Base-by-base conservation (phyloP, 2,113 vertebrate genomes). In the Sprattus sprattus region DNA sequence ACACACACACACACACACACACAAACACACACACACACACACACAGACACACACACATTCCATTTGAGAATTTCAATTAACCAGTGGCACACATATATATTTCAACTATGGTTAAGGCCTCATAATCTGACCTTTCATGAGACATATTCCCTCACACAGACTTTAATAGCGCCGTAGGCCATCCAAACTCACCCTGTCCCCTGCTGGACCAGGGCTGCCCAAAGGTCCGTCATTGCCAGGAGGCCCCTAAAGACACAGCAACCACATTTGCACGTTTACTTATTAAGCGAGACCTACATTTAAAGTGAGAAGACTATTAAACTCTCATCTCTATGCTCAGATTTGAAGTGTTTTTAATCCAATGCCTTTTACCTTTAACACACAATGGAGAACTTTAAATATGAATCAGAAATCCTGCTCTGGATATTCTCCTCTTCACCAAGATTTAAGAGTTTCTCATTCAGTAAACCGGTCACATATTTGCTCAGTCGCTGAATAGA, bases 141-240 rank as follows among this genome's bases (percentile, higher is more conserved):
- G 6, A 3, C 54, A 60, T 22, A 22, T 39, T 39, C 39, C 39
- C 39, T 39, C 39, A 39, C 39, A 39, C 39, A 39, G 39, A 39
- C 39, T 39, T 39, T 39, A 39, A 39, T 1, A 60, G 16, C 16
- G 52, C 52, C 16, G 16, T 20, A 60, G 4, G 54, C 18, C 7
- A 4, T 18, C 16, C 15, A 2, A 60, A 89, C 93, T 94, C 89
- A 97, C 97, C 92, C 86, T 95, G 20, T 94, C 93, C 82, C 97
- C 97, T 39, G 67, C 80, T 20, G 88, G 86, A 25, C 96, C 97
- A 0, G 60, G 92, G 39, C 87, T 88, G 71, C 96, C 96, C 3
- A 91, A 92, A 44, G 88, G 83, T 86, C 96, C 96, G 45, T 91
- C 84, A 85, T 88, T 94, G 46, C 96, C 97, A 0, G 84, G 87